These are phyloP conservation scores for Tragelaphus strepsiceros DNA, from an alignment of 2,113 vertebrate species.

Conservation along the genomic window DNA sequence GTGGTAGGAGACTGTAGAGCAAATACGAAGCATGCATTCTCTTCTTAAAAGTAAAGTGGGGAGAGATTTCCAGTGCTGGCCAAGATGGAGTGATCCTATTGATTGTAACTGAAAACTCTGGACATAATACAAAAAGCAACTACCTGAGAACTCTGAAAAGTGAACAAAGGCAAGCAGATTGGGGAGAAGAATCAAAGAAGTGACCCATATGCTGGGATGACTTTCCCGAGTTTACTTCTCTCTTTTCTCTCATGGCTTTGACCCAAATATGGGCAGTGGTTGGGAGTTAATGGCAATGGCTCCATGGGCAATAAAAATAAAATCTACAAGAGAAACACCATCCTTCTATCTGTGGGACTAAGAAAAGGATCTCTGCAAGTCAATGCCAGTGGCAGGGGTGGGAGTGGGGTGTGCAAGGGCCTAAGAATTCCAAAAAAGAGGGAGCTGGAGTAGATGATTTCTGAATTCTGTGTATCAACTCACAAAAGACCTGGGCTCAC, in stretches of 20 bases:
- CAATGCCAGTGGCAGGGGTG: not conserved
- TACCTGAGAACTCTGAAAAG: not conserved
- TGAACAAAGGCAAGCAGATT: not conserved
- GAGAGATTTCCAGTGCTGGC: not conserved
- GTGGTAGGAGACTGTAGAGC: not conserved
- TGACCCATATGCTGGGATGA: not conserved
- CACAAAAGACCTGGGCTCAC: not conserved
- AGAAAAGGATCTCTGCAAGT: not conserved
- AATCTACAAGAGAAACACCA: not conserved
- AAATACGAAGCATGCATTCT: not conserved
- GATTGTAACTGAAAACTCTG: not conserved
- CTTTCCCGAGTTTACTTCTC: not conserved
- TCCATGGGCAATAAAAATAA: not conserved
- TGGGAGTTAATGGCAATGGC: not conserved
- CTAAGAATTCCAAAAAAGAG: not conserved
- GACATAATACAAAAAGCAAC: not conserved
- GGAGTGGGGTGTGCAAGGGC: too few relatives aligned
- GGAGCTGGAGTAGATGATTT: not conserved
- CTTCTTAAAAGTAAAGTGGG: not conserved
- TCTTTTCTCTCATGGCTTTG: not conserved
- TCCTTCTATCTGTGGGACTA: not conserved
- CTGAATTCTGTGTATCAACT: not conserved
- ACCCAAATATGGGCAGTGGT: not conserved
- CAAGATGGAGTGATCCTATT: not conserved
- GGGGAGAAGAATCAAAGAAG: not conserved